A percentile compares a stretch with the other conserved stretches of the same genome.
Conservation (phyloP, 2,888 invertebrate genomes). For the Platycheirus albimanus region DNA sequence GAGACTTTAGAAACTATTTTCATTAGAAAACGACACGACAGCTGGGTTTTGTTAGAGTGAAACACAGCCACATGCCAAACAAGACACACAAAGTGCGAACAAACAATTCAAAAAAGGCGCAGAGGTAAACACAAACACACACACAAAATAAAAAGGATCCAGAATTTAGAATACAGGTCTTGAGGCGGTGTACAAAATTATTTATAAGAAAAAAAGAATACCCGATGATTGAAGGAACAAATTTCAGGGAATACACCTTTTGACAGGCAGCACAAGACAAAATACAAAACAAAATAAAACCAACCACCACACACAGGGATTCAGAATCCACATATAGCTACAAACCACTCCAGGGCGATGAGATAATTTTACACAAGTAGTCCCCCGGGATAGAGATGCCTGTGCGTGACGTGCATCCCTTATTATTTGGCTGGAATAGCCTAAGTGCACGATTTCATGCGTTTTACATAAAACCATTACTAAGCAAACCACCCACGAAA, state of each 20-base stretch:
- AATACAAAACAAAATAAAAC: conserved; percentile 3
- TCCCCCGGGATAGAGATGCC: conserved; percentile 38
- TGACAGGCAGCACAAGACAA: conserved; percentile 62
- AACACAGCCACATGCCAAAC: conserved; percentile 65
- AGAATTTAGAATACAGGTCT: conserved; percentile 33
- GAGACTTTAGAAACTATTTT: conserved; percentile 60
- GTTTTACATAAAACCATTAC: conserved; percentile 54
- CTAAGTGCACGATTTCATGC: conserved; percentile 59
- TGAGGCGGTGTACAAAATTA: conserved; percentile 9
- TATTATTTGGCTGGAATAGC: conserved; percentile 35
- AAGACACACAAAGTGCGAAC: conserved; percentile 59
- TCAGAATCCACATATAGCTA: no score
- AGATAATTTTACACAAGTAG: conserved; percentile 63
- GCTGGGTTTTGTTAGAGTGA: conserved; percentile 52
- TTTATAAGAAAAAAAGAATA: conserved; percentile 19
- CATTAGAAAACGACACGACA: conserved; percentile 65
- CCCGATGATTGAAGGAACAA: conserved; percentile 28
- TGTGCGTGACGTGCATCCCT: conserved; percentile 69
- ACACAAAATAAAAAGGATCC: conserved; percentile 18
- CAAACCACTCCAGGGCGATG: conserved; percentile 20
- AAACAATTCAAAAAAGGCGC: conserved; percentile 53
- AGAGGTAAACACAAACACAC: conserved; percentile 34
- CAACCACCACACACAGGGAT: conserved; percentile 12
- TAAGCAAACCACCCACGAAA: conserved; percentile 58
- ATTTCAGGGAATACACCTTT: conserved; percentile 54